Conservation (phyloP, 1,140 invertebrate genomes). For the Geopemphigus sp. region DNA sequence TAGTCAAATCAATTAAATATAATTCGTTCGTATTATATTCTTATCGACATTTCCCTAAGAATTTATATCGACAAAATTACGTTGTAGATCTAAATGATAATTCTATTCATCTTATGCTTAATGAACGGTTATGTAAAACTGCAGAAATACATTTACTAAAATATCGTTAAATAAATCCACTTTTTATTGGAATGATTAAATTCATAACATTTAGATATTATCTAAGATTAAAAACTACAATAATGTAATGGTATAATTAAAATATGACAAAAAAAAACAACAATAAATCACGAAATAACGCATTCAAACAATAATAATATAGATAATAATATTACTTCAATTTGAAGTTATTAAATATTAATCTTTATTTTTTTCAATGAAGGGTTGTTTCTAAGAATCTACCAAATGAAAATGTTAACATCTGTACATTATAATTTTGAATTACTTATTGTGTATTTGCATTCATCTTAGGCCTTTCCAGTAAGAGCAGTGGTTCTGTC, state of each 20-base stretch:
- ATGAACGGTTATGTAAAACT: too few relatives aligned
- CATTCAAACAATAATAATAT: constrained; percentile 28
- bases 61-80: too few relatives aligned
- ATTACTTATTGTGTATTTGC: background rate
- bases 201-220: constrained; percentile 21
- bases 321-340: background rate
- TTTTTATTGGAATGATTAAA: constrained; percentile 32
- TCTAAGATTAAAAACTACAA: constrained; percentile 36
- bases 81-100: too few relatives aligned
- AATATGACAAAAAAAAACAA: constrained; percentile 37
- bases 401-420: constrained; percentile 36
- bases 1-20: too few relatives aligned
- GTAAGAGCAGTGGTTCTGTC: constrained; percentile 39
- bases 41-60: too few relatives aligned
- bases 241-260: constrained; percentile 29
- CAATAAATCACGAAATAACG: constrained; percentile 24
- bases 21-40: too few relatives aligned
- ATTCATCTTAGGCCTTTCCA: constrained; percentile 30
- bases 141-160: background rate
- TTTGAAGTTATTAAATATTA: background rate
- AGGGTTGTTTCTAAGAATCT: background rate
- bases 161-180: constrained; percentile 30
- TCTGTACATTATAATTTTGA: constrained; percentile 26
- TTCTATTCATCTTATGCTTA: too few relatives aligned
- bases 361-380: background rate